These are phyloP conservation scores for Clitarchus hookeri DNA, from an alignment of 2,888 invertebrate species.

Conservation along the genomic window DNA sequence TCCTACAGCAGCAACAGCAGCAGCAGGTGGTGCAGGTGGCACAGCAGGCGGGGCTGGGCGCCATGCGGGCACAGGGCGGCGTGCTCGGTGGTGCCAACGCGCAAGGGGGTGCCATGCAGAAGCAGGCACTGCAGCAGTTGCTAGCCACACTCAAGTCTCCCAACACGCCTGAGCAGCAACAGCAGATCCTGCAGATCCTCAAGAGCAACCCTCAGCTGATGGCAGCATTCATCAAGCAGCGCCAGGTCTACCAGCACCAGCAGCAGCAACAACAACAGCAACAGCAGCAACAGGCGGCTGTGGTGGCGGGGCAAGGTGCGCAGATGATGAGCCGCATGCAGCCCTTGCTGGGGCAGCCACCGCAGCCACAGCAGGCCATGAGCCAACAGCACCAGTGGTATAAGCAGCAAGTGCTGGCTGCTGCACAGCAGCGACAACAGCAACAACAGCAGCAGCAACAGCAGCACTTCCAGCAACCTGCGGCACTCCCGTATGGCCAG, in stretches of 20 bases:
- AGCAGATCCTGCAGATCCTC: slow-evolving; percentile 84
- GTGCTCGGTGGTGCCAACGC: slow-evolving; percentile 35
- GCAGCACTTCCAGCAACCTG: slow-evolving; percentile 61
- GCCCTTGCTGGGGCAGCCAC: slow-evolving; percentile 53
- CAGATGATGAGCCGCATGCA: slow-evolving; percentile 49
- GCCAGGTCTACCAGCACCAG: slow-evolving; percentile 62
- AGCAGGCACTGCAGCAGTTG: slow-evolving; percentile 79
- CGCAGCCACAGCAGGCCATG: slow-evolving; percentile 58
- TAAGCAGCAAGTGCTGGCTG: slow-evolving; percentile 49
- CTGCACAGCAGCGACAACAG: slow-evolving; percentile 50
- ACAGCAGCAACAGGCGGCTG: slow-evolving; percentile 51
- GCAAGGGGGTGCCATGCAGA: slow-evolving; percentile 51
- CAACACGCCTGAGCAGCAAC: slow-evolving; percentile 89
- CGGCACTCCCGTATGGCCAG: slow-evolving; percentile 59
- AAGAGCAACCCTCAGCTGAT: slow-evolving; percentile 94
- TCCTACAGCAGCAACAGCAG: slow-evolving; percentile 57
- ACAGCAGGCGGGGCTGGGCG: slow-evolving; percentile 47
- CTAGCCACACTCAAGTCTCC: slow-evolving; percentile 90
- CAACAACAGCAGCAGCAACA: slow-evolving; percentile 51
- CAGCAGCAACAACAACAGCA: slow-evolving; percentile 53
- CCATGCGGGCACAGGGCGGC: slow-evolving; percentile 36
- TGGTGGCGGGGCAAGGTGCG: slow-evolving; percentile 51
- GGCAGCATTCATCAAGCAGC: slow-evolving; percentile 92
- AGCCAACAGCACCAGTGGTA: slow-evolving; percentile 49
- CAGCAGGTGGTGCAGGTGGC: slow-evolving; percentile 58